Conservation (phyloP, 2,888 invertebrate genomes). For the Nebria salina region DNA sequence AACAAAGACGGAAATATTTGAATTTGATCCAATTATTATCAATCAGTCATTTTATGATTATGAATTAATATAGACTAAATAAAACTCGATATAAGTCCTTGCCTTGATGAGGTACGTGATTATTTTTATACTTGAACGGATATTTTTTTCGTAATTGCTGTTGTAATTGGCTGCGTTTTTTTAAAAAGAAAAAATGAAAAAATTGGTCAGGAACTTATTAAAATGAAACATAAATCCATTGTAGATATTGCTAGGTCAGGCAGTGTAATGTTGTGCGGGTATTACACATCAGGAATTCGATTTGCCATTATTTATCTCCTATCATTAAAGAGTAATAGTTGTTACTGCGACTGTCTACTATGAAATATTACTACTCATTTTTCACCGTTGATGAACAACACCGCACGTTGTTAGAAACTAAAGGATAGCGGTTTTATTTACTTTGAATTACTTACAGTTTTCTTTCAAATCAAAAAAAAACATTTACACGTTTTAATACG, state of each 20-base stretch:
- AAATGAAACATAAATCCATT: conserved; percentile 41
- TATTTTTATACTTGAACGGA: not conserved
- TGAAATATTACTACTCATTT: conserved; percentile 43
- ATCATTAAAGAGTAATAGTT: conserved; percentile 47
- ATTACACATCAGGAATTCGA: conserved; percentile 39
- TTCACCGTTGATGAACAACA: conserved; percentile 35
- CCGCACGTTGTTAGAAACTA: conserved; percentile 10
- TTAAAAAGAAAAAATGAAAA: not conserved
- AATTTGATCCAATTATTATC: too few relatives aligned
- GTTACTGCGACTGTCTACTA: conserved; percentile 42
- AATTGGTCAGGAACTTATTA: conserved; percentile 30
- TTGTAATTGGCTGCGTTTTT: not conserved
- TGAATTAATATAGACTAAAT: not conserved
- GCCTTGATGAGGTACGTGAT: not conserved
- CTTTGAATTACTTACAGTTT: conserved; percentile 40
- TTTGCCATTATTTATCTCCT: conserved; percentile 47
- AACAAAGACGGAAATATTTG: not conserved
- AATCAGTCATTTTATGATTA: not conserved
- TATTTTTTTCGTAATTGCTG: not conserved
- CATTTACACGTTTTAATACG: too few relatives aligned
- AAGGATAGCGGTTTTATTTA: conserved; percentile 18
- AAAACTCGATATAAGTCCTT: not conserved
- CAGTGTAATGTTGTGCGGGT: conserved; percentile 15
- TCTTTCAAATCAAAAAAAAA: not conserved
- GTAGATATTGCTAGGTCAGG: conserved; percentile 35